A percentile compares a stretch with the other conserved stretches of the same genome.
These are phyloP conservation scores for Salarias fasciatus DNA, from an alignment of 2,797 vertebrate species.

Conservation along the genomic window DNA sequence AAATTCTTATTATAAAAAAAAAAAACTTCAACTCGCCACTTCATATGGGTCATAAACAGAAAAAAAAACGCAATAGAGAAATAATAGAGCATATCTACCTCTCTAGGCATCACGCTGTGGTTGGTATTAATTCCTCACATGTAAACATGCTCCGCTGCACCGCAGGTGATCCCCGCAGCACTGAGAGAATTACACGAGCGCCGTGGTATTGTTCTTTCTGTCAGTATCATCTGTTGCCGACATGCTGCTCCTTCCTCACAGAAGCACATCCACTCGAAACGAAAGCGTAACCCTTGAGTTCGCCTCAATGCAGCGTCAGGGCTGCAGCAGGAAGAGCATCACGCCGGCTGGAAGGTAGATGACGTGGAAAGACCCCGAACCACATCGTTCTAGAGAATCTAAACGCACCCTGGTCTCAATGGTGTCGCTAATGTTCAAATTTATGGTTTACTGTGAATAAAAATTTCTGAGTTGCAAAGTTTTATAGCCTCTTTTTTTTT, in stretches of 20 bases:
- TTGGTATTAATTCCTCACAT: not conserved
- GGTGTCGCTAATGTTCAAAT: conserved; percentile 3
- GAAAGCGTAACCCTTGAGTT: conserved; percentile 29
- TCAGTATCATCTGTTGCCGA: conserved; percentile 35
- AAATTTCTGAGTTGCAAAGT: conserved; percentile 4
- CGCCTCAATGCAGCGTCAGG: conserved; percentile 9
- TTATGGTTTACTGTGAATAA: conserved; percentile 1
- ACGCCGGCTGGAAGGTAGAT: conserved; percentile 3
- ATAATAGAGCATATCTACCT: not conserved
- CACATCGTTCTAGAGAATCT: not conserved
- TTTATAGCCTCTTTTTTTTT: conserved; percentile 29
- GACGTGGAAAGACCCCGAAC: not conserved
- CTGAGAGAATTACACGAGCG: not conserved
- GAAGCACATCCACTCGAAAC: conserved; percentile 39
- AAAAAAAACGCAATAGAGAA: not conserved
- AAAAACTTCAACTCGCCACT: not conserved
- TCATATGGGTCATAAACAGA: not conserved
- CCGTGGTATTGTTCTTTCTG: conserved; percentile 23
- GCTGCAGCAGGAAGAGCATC: conserved; percentile 29
- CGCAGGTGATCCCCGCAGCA: not conserved
- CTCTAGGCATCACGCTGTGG: not conserved
- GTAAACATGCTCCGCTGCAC: not conserved
- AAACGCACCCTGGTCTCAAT: not conserved
- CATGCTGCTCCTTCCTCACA: conserved; percentile 13
- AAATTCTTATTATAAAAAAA: not conserved